Conservation (phyloP, 2,888 invertebrate species). For the Ochropleura leucogaster region DNA sequence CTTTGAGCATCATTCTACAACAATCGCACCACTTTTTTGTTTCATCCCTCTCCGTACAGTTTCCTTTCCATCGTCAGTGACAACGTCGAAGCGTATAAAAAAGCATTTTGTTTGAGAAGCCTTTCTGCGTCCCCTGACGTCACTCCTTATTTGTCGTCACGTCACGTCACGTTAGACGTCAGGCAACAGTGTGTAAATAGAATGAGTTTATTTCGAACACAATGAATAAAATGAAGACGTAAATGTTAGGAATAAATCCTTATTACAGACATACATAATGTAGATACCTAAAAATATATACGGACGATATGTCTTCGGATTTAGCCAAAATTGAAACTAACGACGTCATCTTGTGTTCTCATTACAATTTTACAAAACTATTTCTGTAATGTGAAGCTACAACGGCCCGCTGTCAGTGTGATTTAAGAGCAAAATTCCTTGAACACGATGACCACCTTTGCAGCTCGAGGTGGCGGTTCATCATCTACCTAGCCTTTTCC, state of each 20-base stretch:
- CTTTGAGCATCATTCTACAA: background rate
- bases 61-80: constrained; percentile 23
- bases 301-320: background rate
- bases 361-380: background rate
- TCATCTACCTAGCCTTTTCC: too few relatives aligned
- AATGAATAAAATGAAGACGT: background rate
- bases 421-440: background rate
- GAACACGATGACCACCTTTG: background rate
- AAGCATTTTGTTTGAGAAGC: constrained; percentile 30
- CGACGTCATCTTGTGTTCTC: background rate
- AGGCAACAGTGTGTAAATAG: constrained; percentile 9
- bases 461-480: background rate
- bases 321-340: background rate
- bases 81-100: constrained; percentile 24
- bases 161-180: constrained; percentile 18
- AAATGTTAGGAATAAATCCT: background rate
- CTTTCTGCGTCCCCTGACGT: constrained; percentile 33
- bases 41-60: background rate
- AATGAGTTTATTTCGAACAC: constrained; percentile 16
- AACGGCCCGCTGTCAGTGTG: background rate
- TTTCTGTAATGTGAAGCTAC: background rate
- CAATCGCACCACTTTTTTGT: background rate
- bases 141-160: constrained; percentile 14
- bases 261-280: background rate
- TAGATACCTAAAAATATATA: background rate